Conservation (phyloP, 2,797 vertebrate species). For the Erpetoichthys calabaricus region DNA sequence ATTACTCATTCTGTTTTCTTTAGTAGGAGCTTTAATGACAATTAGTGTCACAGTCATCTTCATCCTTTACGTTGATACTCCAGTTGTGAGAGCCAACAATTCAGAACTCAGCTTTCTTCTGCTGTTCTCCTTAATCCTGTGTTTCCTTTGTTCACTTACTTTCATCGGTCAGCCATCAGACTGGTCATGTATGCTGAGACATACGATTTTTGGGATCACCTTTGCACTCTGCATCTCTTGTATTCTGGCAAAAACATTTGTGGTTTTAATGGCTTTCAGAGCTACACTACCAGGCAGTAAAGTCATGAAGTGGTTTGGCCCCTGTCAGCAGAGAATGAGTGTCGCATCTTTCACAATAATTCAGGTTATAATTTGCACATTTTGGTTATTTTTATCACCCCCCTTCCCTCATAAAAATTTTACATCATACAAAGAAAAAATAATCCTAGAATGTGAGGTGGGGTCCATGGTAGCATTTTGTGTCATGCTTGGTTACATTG, state of each 20-base stretch:
- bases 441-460: too few species aligned
- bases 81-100: constrained; percentile 25
- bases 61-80: constrained; percentile 11
- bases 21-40: constrained; percentile 32
- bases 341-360: constrained; percentile 44
- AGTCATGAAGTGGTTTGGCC: constrained; percentile 31
- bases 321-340: constrained; percentile 40
- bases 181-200: constrained; percentile 32
- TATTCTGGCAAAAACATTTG: constrained; percentile 30
- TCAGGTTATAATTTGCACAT: constrained; percentile 51
- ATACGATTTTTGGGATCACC: constrained; percentile 31
- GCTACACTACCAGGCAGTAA: constrained; percentile 25
- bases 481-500: too few species aligned
- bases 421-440: constrained; percentile 9
- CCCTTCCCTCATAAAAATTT: constrained; percentile 11
- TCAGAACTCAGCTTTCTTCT: constrained; percentile 31
- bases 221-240: constrained; percentile 32
- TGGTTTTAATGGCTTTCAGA: constrained; percentile 31
- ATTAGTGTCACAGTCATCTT: constrained; percentile 31
- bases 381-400: not conserved
- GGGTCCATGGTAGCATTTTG: not conserved
- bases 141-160: constrained; percentile 25
- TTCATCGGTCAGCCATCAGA: constrained; percentile 23
- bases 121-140: constrained; percentile 28
- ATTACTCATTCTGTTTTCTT: constrained; percentile 30